Evolutionary conservation across 1,140 invertebrate species (phyloP).

Genomic region (Drosophila pectinifera): DNA sequence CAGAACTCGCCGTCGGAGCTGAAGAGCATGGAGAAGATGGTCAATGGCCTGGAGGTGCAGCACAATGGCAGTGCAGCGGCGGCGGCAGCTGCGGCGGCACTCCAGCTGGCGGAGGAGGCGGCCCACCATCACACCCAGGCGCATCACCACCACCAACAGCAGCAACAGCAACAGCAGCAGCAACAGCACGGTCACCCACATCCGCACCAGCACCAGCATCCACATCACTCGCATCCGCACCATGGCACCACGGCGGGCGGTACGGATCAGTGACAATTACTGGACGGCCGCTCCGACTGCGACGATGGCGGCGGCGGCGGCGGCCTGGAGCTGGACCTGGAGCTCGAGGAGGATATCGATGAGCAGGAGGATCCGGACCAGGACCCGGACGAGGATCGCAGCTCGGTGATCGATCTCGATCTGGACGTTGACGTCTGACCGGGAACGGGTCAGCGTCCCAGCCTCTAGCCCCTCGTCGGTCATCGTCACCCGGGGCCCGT

Average conservation of each 20-base stretch:
- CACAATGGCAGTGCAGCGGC: constrained; percentile 77
- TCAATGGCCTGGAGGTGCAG: constrained; percentile 95
- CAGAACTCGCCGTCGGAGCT: constrained; percentile 89
- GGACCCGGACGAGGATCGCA: constrained; percentile 72
- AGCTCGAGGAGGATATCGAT: constrained; percentile 44
- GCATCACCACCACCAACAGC: constrained; percentile 49
- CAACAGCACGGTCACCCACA: constrained; percentile 43
- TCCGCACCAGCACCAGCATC: constrained; percentile 31
- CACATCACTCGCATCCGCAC: constrained; percentile 41
- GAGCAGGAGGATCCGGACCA: constrained; percentile 56
- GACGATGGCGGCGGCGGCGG: constrained; percentile 70
- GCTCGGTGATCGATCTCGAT: constrained; percentile 82
- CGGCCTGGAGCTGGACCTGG: constrained; percentile 41
- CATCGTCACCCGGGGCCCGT: not conserved
- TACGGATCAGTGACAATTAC: constrained; percentile 84
- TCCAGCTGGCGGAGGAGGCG: constrained; percentile 61
- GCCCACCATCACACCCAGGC: constrained; percentile 61
- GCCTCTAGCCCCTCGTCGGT: constrained; percentile 57
- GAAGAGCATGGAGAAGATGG: constrained; percentile 98
- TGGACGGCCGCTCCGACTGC: constrained; percentile 77
- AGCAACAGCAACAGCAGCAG: constrained; percentile 34
- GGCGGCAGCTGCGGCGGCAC: constrained; percentile 57
- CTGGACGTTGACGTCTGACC: constrained; percentile 84
- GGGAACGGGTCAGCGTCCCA: constrained; percentile 52
- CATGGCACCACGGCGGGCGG: constrained; percentile 34